Evolutionary conservation across 2,797 vertebrate species (phyloP).

Genomic region (Neopelma chrysocephalum): DNA sequence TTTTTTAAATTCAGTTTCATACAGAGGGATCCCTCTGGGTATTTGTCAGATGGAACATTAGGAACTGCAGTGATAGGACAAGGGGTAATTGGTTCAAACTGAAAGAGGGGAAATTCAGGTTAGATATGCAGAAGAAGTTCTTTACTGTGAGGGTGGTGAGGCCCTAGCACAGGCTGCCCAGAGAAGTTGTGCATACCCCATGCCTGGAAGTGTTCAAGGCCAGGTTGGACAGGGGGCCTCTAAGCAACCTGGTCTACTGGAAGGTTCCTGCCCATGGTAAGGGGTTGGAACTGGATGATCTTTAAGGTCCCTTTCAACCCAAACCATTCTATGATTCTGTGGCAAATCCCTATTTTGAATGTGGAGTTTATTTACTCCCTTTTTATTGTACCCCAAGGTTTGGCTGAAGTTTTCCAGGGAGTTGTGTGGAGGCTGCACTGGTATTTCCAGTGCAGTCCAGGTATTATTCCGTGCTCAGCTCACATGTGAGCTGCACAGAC

Average conservation of each 20-base stretch:
- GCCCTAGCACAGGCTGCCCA: not conserved
- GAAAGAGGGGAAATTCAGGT: not conserved
- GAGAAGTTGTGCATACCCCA: accelerated
- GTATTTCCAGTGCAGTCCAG: not conserved
- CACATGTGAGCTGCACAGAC: accelerated
- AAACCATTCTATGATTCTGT: not conserved
- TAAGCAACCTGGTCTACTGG: not conserved
- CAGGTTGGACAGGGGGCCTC: not conserved
- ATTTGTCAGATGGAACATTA: not conserved
- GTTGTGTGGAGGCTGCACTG: not conserved
- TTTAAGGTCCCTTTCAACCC: not conserved
- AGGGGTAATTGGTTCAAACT: not conserved
- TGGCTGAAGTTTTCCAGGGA: not conserved
- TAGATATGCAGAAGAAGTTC: not conserved
- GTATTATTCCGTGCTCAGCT: not conserved
- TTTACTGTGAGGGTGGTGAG: not conserved
- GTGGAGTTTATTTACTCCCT: not conserved
- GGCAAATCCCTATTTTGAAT: not conserved
- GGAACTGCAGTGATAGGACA: not conserved
- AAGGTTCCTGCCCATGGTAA: not conserved
- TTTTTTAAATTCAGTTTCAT: not conserved
- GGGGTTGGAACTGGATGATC: not conserved
- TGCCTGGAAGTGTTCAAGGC: not conserved
- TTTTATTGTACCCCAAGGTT: not conserved
- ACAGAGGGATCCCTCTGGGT: not conserved